Percentiles rank a stretch among this genome's conserved stretches.
Evolutionary conservation across 2,888 invertebrate genomes (phyloP).

Genomic region (Catotricha subobsoleta): DNA sequence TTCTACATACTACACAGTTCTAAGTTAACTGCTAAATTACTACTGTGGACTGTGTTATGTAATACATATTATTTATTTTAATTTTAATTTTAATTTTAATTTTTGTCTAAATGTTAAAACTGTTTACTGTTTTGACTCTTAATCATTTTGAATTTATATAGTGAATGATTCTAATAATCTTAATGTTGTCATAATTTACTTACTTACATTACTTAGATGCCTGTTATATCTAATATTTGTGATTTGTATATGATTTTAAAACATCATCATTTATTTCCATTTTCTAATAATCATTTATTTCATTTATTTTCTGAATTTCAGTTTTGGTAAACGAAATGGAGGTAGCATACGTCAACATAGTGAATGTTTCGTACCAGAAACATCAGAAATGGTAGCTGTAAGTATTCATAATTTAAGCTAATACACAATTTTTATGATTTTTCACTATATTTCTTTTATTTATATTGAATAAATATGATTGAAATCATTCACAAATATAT

Average conservation of each 20-base stretch:
- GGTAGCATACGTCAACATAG: conserved; percentile 59
- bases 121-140: too few relatives aligned
- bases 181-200: too few relatives aligned
- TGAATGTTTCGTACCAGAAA: conserved; percentile 70
- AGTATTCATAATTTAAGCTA: conserved; percentile 32
- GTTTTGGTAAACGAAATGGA: conserved; percentile 65
- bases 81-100: too few relatives aligned
- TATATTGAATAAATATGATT: background rate
- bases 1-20: too few relatives aligned
- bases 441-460: background rate
- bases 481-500: conserved; percentile 1
- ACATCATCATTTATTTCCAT: background rate
- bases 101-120: too few relatives aligned
- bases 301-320: conserved; percentile 30
- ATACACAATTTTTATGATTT: background rate
- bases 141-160: too few relatives aligned
- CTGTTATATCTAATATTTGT: too few relatives aligned
- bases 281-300: background rate
- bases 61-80: too few relatives aligned
- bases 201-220: background rate
- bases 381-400: conserved; percentile 76
- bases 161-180: too few relatives aligned
- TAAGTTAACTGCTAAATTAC: too few relatives aligned
- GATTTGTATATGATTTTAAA: background rate
- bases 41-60: too few relatives aligned